phyloP scores from a whole-genome alignment of 2,113 vertebrate species.

The Tychaedon coryphoeus region DNA sequence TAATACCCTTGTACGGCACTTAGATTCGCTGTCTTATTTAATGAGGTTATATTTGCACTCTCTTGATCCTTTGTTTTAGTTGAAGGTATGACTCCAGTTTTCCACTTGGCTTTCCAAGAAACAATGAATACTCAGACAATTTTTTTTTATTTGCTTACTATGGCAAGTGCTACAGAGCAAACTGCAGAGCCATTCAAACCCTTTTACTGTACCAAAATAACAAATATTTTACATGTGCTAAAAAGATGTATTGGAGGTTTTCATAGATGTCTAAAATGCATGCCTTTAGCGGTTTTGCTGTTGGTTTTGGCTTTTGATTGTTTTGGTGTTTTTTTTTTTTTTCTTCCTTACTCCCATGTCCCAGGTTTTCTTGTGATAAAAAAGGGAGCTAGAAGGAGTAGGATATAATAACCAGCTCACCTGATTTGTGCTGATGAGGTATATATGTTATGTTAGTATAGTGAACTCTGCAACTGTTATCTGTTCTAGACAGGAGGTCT shows the following conservation, averaged over 20 bases:
- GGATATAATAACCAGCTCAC: not conserved
- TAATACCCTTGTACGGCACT: constrained; percentile 69
- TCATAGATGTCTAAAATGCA: not conserved
- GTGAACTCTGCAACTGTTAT: constrained; percentile 6
- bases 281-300: not conserved
- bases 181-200: constrained; percentile 16
- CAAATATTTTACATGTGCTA: constrained; percentile 23
- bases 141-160: not conserved
- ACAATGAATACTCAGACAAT: not conserved
- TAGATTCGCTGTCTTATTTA: constrained; percentile 66
- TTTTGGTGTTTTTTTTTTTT: not conserved
- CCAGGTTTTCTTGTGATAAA: constrained; percentile 3
- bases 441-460: not conserved
- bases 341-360: not conserved
- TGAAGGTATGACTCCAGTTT: not conserved
- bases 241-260: not conserved
- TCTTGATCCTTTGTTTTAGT: constrained; percentile 1
- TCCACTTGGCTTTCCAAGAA: constrained; percentile 23
- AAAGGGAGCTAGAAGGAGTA: not conserved
- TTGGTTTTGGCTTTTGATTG: not conserved
- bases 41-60: constrained; percentile 61
- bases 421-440: not conserved
- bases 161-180: not conserved
- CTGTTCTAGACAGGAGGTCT: constrained; percentile 10
- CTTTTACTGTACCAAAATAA: not conserved